A percentile compares a stretch with the other conserved stretches of the same genome.
Evolutionary conservation across 2,797 vertebrate species (phyloP).

Genomic region (Helarctos malayanus): DNA sequence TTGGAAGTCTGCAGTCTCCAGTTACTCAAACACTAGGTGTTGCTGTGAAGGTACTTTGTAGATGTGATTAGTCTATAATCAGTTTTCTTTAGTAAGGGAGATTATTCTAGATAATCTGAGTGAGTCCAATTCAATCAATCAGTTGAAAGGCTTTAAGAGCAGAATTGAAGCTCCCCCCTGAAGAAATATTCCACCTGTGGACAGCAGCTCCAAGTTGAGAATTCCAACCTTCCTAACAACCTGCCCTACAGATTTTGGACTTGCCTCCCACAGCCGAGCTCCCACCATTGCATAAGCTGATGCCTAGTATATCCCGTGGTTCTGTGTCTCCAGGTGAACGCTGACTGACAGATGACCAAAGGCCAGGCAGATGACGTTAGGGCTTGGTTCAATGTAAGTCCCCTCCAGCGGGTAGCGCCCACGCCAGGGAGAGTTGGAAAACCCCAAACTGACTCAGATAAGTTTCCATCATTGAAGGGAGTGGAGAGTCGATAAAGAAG

Average conservation of each 20-base stretch:
- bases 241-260: too few relatives aligned
- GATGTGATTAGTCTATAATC: neutral
- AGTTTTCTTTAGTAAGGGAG: neutral
- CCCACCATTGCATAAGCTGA: neutral
- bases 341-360: neutral
- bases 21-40: neutral
- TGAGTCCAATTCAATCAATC: neutral
- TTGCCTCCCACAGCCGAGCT: neutral
- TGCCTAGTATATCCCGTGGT: neutral
- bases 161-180: neutral
- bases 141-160: neutral
- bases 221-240: neutral
- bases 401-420: neutral
- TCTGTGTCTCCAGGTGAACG: neutral
- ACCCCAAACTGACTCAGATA: neutral
- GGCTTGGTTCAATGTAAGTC: neutral
- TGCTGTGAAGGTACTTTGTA: neutral
- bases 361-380: neutral
- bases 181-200: neutral
- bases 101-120: neutral
- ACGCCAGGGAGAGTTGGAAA: neutral
- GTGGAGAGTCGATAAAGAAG: neutral
- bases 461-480: neutral
- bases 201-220: neutral
- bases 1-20: neutral